Evolutionary conservation across 1,140 invertebrate genomes (phyloP).

Genomic region (Achroia grisella): DNA sequence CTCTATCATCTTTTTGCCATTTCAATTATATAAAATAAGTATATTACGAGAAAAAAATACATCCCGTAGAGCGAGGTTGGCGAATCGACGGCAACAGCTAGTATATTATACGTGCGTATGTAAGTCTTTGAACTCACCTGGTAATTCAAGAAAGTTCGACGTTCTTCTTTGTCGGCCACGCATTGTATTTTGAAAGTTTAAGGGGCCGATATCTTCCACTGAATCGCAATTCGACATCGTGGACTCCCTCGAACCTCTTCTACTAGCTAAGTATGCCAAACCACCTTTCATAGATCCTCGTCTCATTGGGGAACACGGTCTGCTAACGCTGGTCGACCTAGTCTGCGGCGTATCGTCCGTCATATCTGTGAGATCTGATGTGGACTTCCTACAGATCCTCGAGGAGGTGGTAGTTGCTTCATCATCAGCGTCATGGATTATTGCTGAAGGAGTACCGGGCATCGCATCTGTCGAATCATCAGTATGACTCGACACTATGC

Average conservation of each 20-base stretch:
- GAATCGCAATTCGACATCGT: constrained; percentile 76
- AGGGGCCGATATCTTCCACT: constrained; percentile 84
- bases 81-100: no score
- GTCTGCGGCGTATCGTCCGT: constrained; percentile 76
- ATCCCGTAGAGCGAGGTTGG: no score
- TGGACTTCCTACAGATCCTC: constrained; percentile 78
- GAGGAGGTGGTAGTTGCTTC: constrained; percentile 57
- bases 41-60: no score
- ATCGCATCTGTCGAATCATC: constrained; percentile 59
- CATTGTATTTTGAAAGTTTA: constrained; percentile 84
- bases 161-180: constrained; percentile 83
- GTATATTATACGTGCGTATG: no score
- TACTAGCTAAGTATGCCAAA: constrained; percentile 83
- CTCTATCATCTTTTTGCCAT: no score
- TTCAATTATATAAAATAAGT: no score
- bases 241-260: constrained; percentile 81
- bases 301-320: constrained; percentile 74
- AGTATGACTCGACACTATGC: constrained; percentile 66
- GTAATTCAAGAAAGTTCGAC: constrained; percentile 90
- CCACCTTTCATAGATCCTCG: constrained; percentile 79
- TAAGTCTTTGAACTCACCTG: constrained; percentile 74
- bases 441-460: constrained; percentile 47
- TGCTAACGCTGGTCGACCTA: constrained; percentile 76
- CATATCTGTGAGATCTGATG: constrained; percentile 82
- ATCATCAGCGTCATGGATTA: constrained; percentile 52